Evolutionary conservation across 2,888 invertebrate species (phyloP).

Genomic region (Thelaira solivaga): DNA sequence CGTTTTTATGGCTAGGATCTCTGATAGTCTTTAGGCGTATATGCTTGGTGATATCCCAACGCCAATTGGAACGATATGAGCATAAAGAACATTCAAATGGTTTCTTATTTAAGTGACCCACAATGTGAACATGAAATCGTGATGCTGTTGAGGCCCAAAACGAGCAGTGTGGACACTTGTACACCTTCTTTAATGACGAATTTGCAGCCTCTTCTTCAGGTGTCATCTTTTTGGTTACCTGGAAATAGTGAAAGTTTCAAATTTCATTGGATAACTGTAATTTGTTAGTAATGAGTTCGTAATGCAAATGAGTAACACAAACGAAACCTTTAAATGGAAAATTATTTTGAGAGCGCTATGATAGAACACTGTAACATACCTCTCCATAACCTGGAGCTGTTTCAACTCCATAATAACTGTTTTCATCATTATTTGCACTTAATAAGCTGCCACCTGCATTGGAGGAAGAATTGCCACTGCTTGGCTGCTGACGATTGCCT

Average conservation of each 20-base stretch:
- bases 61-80: conserved; percentile 95
- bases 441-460: conserved; percentile 44
- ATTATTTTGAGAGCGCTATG: neutral
- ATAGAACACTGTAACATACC: conserved; percentile 70
- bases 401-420: conserved; percentile 78
- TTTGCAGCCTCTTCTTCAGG: conserved; percentile 82
- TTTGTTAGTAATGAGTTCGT: conserved; percentile 1
- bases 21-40: conserved; percentile 92
- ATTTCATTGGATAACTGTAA: conserved; percentile 72
- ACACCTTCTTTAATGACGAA: conserved; percentile 86
- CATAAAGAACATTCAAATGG: conserved; percentile 97
- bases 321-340: neutral
- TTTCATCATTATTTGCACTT: conserved; percentile 73
- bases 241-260: conserved; percentile 76
- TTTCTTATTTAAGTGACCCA: conserved; percentile 93
- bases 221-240: conserved; percentile 80
- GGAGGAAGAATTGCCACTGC: conserved; percentile 43
- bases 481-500: conserved; percentile 36
- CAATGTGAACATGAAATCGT: conserved; percentile 94
- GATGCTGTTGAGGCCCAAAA: conserved; percentile 96
- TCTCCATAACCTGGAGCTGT: conserved; percentile 79
- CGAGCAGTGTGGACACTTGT: conserved; percentile 93
- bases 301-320: neutral
- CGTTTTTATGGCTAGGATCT: conserved; percentile 88
- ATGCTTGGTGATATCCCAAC: conserved; percentile 98